Evolutionary conservation across 2,113 vertebrate genomes (phyloP).

Genomic region (Nannospalax galili): DNA sequence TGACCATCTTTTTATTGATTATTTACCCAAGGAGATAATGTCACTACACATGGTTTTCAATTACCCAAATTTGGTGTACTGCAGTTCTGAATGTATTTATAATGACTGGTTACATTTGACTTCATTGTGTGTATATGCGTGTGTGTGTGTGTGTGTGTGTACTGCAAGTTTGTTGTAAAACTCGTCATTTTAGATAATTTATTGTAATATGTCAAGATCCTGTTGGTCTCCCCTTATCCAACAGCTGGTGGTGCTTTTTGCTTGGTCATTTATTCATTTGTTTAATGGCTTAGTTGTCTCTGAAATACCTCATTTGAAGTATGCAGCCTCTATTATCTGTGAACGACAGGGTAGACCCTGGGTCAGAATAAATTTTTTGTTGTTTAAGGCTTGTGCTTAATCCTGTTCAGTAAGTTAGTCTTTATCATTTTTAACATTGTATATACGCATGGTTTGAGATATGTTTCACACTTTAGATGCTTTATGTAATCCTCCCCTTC

Average conservation of each 20-base stretch:
- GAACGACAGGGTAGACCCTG: not conserved
- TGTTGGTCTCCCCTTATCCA: fast-evolving
- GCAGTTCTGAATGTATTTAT: not conserved
- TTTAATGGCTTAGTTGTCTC: not conserved
- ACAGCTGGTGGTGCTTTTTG: not conserved
- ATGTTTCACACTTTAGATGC: not conserved
- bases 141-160: not conserved
- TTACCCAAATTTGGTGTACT: not conserved
- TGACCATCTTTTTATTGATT: not conserved
- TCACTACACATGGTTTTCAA: not conserved
- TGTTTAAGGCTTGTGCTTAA: not conserved
- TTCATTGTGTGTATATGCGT: too few relatives aligned
- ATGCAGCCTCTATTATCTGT: not conserved
- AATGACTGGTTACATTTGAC: not conserved
- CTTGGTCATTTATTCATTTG: not conserved
- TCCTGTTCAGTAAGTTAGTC: not conserved
- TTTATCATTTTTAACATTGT: not conserved
- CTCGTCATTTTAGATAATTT: not conserved
- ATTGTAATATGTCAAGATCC: not conserved
- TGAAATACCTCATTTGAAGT: not conserved
- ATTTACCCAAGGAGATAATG: not conserved
- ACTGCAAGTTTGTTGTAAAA: not conserved
- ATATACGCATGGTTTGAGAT: not conserved
- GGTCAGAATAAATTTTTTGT: not conserved
- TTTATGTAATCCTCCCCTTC: not conserved